phyloP scores from a whole-genome alignment of 2,888 invertebrate species.

The Saturnia pavonia region DNA sequence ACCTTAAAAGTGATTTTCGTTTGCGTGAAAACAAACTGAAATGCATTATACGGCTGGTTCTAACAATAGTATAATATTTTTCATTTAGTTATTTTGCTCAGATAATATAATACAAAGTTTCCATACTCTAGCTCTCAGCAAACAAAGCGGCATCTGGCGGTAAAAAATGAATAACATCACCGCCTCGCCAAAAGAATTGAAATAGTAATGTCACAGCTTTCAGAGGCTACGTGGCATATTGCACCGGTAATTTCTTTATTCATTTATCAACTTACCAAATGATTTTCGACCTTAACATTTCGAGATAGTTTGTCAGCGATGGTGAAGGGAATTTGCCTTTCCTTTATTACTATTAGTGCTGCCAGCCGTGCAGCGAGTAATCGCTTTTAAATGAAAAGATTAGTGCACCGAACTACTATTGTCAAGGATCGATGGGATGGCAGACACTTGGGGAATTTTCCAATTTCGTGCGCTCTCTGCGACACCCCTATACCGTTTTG shows the following conservation, averaged over 20 bases:
- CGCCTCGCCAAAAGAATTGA: slow-evolving; percentile 67
- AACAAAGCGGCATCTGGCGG: background rate
- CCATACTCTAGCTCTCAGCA: background rate
- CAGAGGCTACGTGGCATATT: slow-evolving; percentile 63
- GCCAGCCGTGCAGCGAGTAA: slow-evolving; percentile 75
- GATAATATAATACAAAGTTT: background rate
- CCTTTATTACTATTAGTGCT: slow-evolving; percentile 77
- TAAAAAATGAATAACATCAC: slow-evolving; percentile 53
- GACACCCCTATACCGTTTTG: slow-evolving; percentile 36
- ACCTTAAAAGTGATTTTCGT: background rate
- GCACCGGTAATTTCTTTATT: slow-evolving; percentile 45
- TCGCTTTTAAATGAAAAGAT: slow-evolving; percentile 82
- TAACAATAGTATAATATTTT: background rate
- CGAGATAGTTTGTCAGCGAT: slow-evolving; percentile 33
- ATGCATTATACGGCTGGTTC: background rate
- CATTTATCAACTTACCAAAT: slow-evolving; percentile 24
- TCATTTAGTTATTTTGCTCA: background rate
- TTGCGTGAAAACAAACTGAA: background rate
- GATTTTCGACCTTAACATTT: slow-evolving; percentile 40
- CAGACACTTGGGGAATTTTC: slow-evolving; percentile 74
- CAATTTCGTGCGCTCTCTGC: slow-evolving; percentile 62
- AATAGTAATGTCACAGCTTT: slow-evolving; percentile 78
- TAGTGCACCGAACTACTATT: slow-evolving; percentile 66
- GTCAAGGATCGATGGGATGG: slow-evolving; percentile 67
- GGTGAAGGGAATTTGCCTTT: slow-evolving; percentile 37